Evolutionary conservation across 2,113 vertebrate species (phyloP).

Genomic region (Porphyrio hochstetteri): DNA sequence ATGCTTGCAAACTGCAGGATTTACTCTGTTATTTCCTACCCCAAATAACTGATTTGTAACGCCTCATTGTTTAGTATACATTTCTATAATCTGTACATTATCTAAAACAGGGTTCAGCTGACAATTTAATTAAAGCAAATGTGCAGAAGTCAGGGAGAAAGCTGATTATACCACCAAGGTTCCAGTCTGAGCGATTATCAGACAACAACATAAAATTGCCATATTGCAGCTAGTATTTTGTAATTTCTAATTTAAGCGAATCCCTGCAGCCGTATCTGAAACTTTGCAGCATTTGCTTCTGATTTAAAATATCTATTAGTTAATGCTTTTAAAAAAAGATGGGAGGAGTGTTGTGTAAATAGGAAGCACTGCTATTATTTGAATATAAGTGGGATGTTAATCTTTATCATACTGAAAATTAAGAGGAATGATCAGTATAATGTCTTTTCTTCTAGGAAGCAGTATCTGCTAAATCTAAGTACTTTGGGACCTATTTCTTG

Average conservation of each 20-base stretch:
- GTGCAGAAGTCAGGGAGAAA: not conserved
- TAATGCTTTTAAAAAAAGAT: not conserved
- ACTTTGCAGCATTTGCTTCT: not conserved
- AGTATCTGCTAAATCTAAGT: not conserved
- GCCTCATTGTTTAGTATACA: not conserved
- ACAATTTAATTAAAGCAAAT: constrained; percentile 21
- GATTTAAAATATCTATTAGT: constrained; percentile 4
- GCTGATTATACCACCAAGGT: constrained; percentile 11
- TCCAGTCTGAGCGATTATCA: not conserved
- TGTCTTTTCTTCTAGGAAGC: not conserved
- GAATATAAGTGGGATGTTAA: not conserved
- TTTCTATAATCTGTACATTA: not conserved
- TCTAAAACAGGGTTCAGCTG: not conserved
- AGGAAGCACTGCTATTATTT: not conserved
- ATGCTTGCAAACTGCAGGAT: not conserved
- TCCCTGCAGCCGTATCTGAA: not conserved
- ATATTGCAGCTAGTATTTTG: not conserved
- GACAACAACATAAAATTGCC: not conserved
- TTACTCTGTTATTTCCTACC: not conserved
- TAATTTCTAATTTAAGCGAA: constrained; percentile 12
- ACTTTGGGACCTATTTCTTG: not conserved
- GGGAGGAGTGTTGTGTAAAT: not conserved
- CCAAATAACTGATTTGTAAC: not conserved
- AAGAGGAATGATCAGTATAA: not conserved
- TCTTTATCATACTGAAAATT: not conserved